Base-by-base conservation (phyloP, 2,888 invertebrate genomes). In the Philaethria dido region DNA sequence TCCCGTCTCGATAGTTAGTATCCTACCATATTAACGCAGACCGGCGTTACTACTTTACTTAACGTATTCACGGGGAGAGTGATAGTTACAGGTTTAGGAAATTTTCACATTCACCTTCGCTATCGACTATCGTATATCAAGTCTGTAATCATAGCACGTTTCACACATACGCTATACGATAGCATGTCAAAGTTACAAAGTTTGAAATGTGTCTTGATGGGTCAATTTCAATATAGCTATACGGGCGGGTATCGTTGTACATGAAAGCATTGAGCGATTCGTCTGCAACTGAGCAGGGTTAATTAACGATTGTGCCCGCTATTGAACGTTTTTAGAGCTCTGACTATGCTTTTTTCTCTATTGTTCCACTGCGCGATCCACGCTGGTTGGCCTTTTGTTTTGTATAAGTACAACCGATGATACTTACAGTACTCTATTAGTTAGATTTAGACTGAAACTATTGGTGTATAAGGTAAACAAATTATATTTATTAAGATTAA, bases 251-350 rank as follows among this genome's bases (percentile, higher is more conserved):
- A 20, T 39, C 20, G 36, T 25, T 42, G 16, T 57, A 47, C 33
- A 47, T 60, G 18, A 13, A 29, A 18, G 29, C 18, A 59, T 44
- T 44, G 50, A 65, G 50, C 52, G 33, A 60, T 65, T 52, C 57
- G 44, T 69, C 64, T 29, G 70, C 65, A 61, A 55, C 44, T 63
- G 68, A 68, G 47, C 68, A 11, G 66, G 55, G 65, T 62, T 65
- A 70, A 68, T 70, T 70, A 70, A 68, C 68, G 54, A 70, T 65
- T 60, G 70, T 68, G 22, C 48, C 59, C 52, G 62, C 59, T 63
- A 63, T 68, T 66, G 64, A 62, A 39, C 68, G 68, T 60, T 67
- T 66, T 68, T 62, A 60, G 62, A 48, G 48, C 36, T 65, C 61
- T 64, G 64, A 70, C 68, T 68, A 54, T 63, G 70, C 65, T 55